Evolutionary conservation across 1,140 invertebrate genomes (phyloP).

Genomic region (Ephestia elutella): DNA sequence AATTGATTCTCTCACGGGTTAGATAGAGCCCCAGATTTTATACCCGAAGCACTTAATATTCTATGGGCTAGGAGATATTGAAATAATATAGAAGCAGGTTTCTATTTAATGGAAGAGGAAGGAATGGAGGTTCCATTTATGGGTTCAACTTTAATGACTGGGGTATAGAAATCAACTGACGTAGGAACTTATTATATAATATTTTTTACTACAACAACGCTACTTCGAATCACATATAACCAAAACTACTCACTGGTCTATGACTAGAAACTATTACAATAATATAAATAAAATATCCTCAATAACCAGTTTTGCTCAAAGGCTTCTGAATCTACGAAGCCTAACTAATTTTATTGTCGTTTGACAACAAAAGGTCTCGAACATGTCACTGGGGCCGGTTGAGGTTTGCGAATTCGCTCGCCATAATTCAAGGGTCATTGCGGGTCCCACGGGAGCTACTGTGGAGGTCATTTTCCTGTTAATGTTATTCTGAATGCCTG

Average conservation of each 20-base stretch:
- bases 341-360: constrained; percentile 5
- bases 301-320: not conserved
- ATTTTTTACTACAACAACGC: too few relatives aligned
- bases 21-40: not conserved
- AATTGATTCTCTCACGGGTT: too few relatives aligned
- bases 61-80: too few relatives aligned
- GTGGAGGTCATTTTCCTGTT: constrained; percentile 3
- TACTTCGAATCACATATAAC: too few relatives aligned
- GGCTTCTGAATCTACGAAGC: not conserved
- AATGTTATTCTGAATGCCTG: not conserved
- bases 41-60: too few relatives aligned
- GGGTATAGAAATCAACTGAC: too few relatives aligned
- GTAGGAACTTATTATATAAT: too few relatives aligned
- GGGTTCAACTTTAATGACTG: too few relatives aligned
- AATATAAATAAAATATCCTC: not conserved
- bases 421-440: constrained; percentile 4
- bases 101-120: too few relatives aligned
- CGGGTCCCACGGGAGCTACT: not conserved
- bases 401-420: constrained; percentile 4
- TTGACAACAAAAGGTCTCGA: constrained; percentile 2
- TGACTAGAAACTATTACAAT: not conserved
- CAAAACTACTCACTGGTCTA: too few relatives aligned
- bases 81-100: too few relatives aligned
- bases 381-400: not conserved
- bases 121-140: too few relatives aligned